A percentile compares a stretch with the other conserved stretches of the same genome.
Evolutionary conservation across 2,888 invertebrate genomes (phyloP).

Genomic region (Hedya salicella): DNA sequence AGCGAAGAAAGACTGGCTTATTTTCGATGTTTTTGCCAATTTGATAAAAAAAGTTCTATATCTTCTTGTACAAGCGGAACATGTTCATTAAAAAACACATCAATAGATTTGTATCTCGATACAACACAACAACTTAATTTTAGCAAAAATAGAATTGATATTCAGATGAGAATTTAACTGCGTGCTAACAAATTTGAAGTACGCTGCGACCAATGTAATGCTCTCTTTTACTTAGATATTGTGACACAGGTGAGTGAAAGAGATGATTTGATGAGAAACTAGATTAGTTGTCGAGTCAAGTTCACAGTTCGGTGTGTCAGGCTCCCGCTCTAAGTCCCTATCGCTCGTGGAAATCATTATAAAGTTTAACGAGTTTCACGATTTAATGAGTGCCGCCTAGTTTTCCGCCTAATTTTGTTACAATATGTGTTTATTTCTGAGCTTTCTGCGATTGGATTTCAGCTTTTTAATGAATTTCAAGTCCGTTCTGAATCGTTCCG

Average conservation of each 20-base stretch:
- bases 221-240: not conserved
- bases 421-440: conserved; percentile 23
- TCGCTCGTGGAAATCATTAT: conserved; percentile 59
- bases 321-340: conserved; percentile 51
- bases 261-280: not conserved
- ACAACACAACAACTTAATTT: not conserved
- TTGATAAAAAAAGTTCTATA: too few species aligned
- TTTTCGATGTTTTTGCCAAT: too few species aligned
- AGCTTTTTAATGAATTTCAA: not conserved
- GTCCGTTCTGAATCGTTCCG: too few species aligned
- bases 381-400: conserved; percentile 50
- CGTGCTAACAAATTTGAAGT: not conserved
- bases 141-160: not conserved
- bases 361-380: conserved; percentile 61
- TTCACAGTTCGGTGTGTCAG: conserved; percentile 35
- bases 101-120: not conserved
- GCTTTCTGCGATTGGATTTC: not conserved
- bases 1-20: too few species aligned
- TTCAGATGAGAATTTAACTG: not conserved
- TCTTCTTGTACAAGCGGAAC: too few species aligned
- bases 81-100: too few species aligned
- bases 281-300: not conserved
- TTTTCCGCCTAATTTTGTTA: conserved; percentile 41
- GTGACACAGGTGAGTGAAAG: not conserved
- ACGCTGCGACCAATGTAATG: too few species aligned